phyloP scores from a whole-genome alignment of 2,113 vertebrate genomes.

The Chloroceryle aenea region DNA sequence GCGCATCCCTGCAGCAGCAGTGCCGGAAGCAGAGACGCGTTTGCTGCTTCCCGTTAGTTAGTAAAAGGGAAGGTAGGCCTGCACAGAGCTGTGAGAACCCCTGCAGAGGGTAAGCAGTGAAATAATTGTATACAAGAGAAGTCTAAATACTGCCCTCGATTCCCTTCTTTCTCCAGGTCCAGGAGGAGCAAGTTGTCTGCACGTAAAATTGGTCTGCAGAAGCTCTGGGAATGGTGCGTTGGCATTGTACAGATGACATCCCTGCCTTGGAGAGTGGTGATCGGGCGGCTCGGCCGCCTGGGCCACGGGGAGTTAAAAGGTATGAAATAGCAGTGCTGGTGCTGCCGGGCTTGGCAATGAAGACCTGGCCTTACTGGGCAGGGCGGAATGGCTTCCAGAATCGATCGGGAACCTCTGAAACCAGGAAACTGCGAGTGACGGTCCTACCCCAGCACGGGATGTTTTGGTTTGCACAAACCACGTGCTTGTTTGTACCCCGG shows the following conservation, averaged over 20 bases:
- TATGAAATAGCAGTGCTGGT: conserved; percentile 14
- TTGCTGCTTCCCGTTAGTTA: background rate
- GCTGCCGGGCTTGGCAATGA: background rate
- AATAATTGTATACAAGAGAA: background rate
- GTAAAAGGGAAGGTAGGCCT: background rate
- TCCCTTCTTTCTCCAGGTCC: conserved; percentile 73
- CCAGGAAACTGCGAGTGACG: background rate
- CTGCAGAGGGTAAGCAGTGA: background rate
- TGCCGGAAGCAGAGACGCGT: background rate
- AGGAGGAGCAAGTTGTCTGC: conserved; percentile 92
- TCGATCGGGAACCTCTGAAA: background rate
- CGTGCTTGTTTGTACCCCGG: background rate
- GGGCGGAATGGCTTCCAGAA: background rate
- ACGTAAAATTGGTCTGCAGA: conserved; percentile 94
- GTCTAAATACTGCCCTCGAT: background rate
- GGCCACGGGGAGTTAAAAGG: conserved; percentile 96
- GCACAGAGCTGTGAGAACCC: background rate
- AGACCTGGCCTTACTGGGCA: rapidly evolving
- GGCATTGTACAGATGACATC: conserved; percentile 97
- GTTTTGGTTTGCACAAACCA: background rate
- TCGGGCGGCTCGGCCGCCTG: conserved; percentile 92
- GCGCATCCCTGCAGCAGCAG: background rate
- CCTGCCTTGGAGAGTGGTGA: conserved; percentile 96
- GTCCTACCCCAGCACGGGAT: background rate
- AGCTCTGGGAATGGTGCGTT: conserved; percentile 96